These are phyloP conservation scores for Stichopus horrens DNA, from an alignment of 53 echinoderm and acorn worm species.

Conservation along the genomic window DNA sequence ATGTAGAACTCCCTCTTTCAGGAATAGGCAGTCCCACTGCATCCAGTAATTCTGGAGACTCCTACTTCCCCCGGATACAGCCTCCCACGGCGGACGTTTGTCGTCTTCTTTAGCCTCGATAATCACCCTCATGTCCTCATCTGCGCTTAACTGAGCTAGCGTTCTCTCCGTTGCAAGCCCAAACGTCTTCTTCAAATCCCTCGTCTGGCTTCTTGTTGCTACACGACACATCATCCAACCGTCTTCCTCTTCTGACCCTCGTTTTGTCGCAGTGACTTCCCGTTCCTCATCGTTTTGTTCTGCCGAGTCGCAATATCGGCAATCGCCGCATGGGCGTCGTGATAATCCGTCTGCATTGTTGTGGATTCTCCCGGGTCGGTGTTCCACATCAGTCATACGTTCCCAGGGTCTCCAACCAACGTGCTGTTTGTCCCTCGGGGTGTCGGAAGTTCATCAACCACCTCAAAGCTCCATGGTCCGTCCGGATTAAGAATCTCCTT, in stretches of 20 bases:
- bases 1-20: neutral
- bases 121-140: neutral
- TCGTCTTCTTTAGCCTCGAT: neutral
- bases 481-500: too few relatives aligned
- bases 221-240: too few relatives aligned
- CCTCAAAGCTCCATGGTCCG: too few relatives aligned
- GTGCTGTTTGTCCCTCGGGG: too few relatives aligned
- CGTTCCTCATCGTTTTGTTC: neutral
- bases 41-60: constrained; percentile 14
- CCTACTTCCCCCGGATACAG: constrained; percentile 13
- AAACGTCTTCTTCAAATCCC: too few relatives aligned
- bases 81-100: constrained; percentile 12
- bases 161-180: too few relatives aligned
- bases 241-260: too few relatives aligned
- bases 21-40: constrained; percentile 23
- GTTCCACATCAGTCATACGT: too few relatives aligned
- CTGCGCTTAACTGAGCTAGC: too few relatives aligned
- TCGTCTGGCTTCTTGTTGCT: too few relatives aligned
- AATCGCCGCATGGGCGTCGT: constrained; percentile 37
- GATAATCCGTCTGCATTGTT: constrained; percentile 47
- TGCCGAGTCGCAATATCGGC: neutral
- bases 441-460: too few relatives aligned
- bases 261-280: too few relatives aligned
- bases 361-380: constrained; percentile 44
- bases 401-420: neutral